Conservation (phyloP, 92 coral and sea anemone genomes). For the Epizoanthus stellaris region DNA sequence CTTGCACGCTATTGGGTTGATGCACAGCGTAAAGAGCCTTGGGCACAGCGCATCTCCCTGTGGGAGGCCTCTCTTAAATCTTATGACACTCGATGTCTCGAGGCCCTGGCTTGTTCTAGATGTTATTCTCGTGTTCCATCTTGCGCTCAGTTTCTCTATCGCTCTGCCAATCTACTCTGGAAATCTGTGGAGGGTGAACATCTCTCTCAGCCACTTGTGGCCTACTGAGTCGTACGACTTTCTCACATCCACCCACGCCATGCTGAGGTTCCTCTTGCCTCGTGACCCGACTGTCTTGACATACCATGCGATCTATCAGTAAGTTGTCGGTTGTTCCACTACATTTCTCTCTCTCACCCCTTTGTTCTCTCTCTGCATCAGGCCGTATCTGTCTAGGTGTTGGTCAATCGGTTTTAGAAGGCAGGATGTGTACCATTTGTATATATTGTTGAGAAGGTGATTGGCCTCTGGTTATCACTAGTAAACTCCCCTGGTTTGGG, state of each 20-base stretch:
- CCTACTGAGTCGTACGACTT: constrained; percentile 59
- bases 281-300: constrained; percentile 51
- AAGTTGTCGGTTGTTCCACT: constrained; percentile 65
- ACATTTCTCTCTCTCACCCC: constrained; percentile 53
- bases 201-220: constrained; percentile 41
- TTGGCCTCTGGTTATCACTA: constrained; percentile 66
- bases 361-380: constrained; percentile 53
- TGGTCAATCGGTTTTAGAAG: constrained; percentile 47
- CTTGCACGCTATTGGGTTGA: constrained; percentile 25
- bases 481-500: constrained; percentile 58
- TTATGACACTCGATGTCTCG: constrained; percentile 17
- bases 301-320: constrained; percentile 67
- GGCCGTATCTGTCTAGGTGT: constrained; percentile 42
- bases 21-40: constrained; percentile 15
- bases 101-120: constrained; percentile 22
- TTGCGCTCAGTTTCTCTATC: constrained; percentile 28
- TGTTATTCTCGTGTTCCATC: constrained; percentile 39
- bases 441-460: constrained; percentile 59
- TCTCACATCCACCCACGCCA: constrained; percentile 28
- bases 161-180: constrained; percentile 35
- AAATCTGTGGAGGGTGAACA: constrained; percentile 39
- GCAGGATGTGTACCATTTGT: constrained; percentile 69
- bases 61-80: constrained; percentile 29
- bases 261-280: constrained; percentile 48
- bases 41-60: constrained; percentile 50